A percentile compares a stretch with the other conserved stretches of the same genome.
These are phyloP conservation scores for Melanerpes formicivorus DNA, from an alignment of 2,113 vertebrate species.

Conservation along the genomic window DNA sequence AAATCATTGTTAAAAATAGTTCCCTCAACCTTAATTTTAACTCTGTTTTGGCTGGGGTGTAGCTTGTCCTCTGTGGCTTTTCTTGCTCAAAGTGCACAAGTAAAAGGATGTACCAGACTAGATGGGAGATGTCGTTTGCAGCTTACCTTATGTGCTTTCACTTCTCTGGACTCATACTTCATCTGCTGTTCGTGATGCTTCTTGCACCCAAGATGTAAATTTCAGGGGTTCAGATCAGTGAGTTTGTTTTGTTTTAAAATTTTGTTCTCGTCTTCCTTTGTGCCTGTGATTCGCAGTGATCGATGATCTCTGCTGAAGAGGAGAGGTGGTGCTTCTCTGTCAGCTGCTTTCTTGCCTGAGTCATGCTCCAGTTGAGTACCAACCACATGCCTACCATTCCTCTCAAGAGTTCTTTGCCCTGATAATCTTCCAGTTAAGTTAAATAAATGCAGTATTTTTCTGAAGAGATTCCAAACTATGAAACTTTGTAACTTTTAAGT, in stretches of 20 bases:
- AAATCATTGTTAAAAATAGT: background rate
- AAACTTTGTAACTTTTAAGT: background rate
- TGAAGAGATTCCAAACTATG: rapidly evolving
- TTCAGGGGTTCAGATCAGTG: background rate
- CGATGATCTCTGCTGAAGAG: background rate
- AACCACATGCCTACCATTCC: rapidly evolving
- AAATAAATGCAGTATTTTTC: background rate
- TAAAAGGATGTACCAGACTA: rapidly evolving
- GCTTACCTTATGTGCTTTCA: background rate
- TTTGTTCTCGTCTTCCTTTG: background rate
- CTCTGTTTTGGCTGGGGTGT: background rate
- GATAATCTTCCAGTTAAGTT: background rate
- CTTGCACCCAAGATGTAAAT: rapidly evolving
- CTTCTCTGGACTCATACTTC: background rate
- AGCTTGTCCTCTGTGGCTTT: background rate
- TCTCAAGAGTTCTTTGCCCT: background rate
- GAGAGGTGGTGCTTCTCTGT: background rate
- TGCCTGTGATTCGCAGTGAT: background rate
- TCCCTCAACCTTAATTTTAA: background rate
- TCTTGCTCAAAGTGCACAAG: background rate
- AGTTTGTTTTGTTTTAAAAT: background rate
- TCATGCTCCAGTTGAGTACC: background rate
- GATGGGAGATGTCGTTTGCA: background rate
- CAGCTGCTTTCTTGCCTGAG: background rate
- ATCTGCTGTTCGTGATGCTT: background rate